Evolutionary conservation across 2,113 vertebrate genomes (phyloP).

Genomic region (Cheirogaleus medius): DNA sequence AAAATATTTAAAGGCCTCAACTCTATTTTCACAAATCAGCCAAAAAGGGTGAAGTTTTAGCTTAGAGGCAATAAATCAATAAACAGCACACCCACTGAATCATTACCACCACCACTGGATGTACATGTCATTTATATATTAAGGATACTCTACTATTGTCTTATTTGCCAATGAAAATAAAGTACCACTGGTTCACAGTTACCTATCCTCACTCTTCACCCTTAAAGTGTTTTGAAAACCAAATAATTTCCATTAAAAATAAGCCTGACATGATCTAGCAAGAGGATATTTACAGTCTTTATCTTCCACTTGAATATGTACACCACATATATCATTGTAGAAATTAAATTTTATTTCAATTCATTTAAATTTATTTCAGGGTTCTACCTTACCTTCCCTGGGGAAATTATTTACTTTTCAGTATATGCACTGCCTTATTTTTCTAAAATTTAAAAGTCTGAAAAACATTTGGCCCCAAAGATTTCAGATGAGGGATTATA

Average conservation of each 20-base stretch:
- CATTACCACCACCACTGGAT: background rate
- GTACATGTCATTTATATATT: background rate
- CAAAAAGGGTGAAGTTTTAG: background rate
- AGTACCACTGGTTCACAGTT: background rate
- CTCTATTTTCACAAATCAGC: background rate
- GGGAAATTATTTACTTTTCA: background rate
- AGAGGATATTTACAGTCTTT: background rate
- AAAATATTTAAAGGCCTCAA: background rate
- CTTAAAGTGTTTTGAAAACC: background rate
- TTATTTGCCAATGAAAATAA: background rate
- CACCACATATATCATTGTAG: background rate
- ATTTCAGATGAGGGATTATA: background rate
- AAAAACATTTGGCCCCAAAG: background rate
- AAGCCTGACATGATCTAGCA: background rate
- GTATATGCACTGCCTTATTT: background rate
- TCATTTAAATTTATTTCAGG: background rate
- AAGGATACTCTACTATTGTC: background rate
- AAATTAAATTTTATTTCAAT: background rate
- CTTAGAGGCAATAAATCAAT: background rate
- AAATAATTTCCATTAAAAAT: background rate
- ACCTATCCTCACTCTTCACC: background rate
- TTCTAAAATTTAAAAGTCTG: background rate
- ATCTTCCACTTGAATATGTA: background rate
- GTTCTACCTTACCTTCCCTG: background rate
- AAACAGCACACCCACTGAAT: background rate